These are phyloP conservation scores for Decapterus maruadsi DNA, from an alignment of 2,797 vertebrate genomes.

Conservation along the genomic window DNA sequence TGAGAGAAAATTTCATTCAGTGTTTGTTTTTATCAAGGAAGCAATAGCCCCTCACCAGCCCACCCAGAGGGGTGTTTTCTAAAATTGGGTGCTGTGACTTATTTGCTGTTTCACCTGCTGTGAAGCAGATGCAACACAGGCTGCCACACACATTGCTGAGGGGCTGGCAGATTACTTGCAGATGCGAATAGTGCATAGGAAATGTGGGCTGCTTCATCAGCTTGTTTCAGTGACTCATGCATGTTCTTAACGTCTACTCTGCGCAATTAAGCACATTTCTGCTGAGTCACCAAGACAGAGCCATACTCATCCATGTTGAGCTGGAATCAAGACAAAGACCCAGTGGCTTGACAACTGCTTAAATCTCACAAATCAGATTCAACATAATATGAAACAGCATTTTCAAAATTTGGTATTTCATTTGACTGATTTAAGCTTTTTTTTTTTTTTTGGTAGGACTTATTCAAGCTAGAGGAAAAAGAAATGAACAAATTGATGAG, in stretches of 20 bases:
- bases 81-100: constrained; percentile 56
- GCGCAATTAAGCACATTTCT: constrained; percentile 59
- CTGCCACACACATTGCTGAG: constrained; percentile 58
- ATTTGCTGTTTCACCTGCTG: constrained; percentile 81
- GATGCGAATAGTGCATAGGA: constrained; percentile 53
- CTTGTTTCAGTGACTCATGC: constrained; percentile 56
- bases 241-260: constrained; percentile 61
- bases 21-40: constrained; percentile 45
- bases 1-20: constrained; percentile 25
- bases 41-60: constrained; percentile 35
- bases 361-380: neutral
- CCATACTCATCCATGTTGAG: constrained; percentile 34
- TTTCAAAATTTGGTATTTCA: neutral
- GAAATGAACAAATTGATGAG: neutral
- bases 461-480: neutral
- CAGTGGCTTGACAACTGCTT: constrained; percentile 6
- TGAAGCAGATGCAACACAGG: constrained; percentile 66
- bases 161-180: constrained; percentile 57
- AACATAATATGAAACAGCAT: neutral
- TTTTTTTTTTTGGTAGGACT: neutral
- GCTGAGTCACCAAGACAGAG: constrained; percentile 58
- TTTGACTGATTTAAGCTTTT: too few relatives aligned
- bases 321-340: constrained; percentile 20
- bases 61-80: constrained; percentile 70
- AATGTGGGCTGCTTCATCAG: constrained; percentile 61